Percentiles rank a stretch among this genome's conserved stretches.
Conservation (phyloP, 2,113 vertebrate genomes). For the Triplophysa tibetana region DNA sequence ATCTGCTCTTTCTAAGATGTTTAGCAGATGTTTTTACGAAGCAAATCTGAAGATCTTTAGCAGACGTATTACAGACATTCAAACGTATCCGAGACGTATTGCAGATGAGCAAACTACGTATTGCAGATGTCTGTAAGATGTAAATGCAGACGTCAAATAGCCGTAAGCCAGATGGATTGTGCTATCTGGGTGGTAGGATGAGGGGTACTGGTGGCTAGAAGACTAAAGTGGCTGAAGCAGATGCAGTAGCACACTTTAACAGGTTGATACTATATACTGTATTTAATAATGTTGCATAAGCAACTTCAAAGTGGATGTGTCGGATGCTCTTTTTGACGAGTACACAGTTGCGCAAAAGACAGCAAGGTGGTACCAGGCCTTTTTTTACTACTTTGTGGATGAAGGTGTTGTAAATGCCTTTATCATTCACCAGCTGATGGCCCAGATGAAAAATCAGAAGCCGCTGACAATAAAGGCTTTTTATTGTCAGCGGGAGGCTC, state of each 20-base stretch:
- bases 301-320: background rate
- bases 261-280: background rate
- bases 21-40: too few relatives aligned
- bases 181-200: too few relatives aligned
- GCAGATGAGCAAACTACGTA: too few relatives aligned
- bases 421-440: slow-evolving; percentile 4
- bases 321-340: background rate
- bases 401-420: background rate
- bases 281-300: background rate
- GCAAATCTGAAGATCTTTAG: too few relatives aligned
- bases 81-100: too few relatives aligned
- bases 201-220: background rate
- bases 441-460: background rate
- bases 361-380: background rate
- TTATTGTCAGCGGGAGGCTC: background rate
- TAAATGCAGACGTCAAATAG: too few relatives aligned
- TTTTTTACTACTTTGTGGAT: slow-evolving; percentile 31
- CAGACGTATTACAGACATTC: too few relatives aligned
- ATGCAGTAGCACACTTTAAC: too few relatives aligned
- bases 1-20: too few relatives aligned
- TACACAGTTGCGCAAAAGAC: slow-evolving; percentile 15
- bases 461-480: background rate
- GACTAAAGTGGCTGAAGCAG: too few relatives aligned
- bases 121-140: too few relatives aligned
- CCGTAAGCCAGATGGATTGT: too few relatives aligned